phyloP scores from a whole-genome alignment of 92 coral and sea anemone genomes.

The Hydrozoanthus gracilis region DNA sequence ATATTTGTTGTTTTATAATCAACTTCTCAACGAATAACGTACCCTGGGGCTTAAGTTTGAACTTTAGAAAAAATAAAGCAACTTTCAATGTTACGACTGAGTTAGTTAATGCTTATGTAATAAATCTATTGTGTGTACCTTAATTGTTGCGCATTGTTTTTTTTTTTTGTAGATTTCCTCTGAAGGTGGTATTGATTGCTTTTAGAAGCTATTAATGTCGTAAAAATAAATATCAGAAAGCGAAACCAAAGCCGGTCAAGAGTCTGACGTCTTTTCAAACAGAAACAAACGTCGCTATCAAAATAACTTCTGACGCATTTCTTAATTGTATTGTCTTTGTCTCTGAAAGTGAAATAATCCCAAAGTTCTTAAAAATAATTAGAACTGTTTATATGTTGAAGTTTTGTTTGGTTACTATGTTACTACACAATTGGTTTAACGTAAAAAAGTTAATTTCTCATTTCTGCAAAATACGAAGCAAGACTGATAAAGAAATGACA shows the following conservation, averaged over 20 bases:
- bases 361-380: neutral
- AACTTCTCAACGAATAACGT: neutral
- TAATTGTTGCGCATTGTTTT: conserved; percentile 9
- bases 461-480: neutral
- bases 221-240: neutral
- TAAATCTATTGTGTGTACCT: conserved; percentile 24
- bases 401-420: neutral
- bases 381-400: neutral
- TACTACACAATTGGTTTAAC: neutral
- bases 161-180: neutral
- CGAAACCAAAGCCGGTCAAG: neutral
- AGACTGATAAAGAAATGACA: neutral
- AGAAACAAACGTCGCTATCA: neutral
- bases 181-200: neutral
- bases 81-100: conserved; percentile 16
- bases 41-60: neutral
- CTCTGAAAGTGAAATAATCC: neutral
- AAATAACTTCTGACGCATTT: neutral
- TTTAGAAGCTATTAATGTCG: conserved; percentile 16
- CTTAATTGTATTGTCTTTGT: neutral
- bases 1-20: neutral
- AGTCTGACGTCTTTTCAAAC: neutral
- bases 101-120: neutral
- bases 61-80: neutral
- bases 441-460: neutral